Conservation (phyloP, 2,888 invertebrate species). For the Neocrepidodera transversa region DNA sequence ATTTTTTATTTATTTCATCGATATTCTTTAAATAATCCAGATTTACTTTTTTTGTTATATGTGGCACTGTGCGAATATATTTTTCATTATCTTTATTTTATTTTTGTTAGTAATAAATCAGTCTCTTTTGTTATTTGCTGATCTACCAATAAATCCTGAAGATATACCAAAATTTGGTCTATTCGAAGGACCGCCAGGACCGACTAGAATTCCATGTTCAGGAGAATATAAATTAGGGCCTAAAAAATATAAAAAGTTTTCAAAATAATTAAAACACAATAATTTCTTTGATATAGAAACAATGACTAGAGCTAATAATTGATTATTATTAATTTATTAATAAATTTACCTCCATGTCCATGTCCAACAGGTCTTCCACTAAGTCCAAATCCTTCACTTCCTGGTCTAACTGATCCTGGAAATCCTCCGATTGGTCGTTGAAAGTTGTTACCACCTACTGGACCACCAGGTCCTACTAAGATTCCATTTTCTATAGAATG, state of each 20-base stretch:
- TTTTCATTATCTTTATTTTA: too few relatives aligned
- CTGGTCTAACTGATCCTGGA: conserved; percentile 58
- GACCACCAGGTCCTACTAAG: conserved; percentile 61
- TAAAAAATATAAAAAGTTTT: conserved; percentile 11
- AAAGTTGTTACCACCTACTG: conserved; percentile 40
- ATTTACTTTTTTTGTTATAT: too few relatives aligned
- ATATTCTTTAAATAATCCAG: too few relatives aligned
- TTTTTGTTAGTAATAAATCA: not conserved
- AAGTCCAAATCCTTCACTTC: conserved; percentile 19
- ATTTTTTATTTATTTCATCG: too few relatives aligned
- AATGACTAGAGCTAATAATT: too few relatives aligned
- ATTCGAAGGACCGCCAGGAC: conserved; percentile 58
- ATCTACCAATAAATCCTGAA: not conserved
- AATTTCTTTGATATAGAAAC: not conserved
- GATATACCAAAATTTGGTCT: conserved; percentile 16
- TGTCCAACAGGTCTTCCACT: conserved; percentile 35
- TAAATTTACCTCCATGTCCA: conserved; percentile 19
- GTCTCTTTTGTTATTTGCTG: not conserved
- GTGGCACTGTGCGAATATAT: too few relatives aligned
- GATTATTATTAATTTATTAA: not conserved
- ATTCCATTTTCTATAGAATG: conserved; percentile 59
- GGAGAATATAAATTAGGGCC: conserved; percentile 46
- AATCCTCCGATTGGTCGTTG: conserved; percentile 57
- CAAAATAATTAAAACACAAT: too few relatives aligned
- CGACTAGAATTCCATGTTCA: conserved; percentile 60